Percentiles rank a stretch among this genome's conserved stretches.
Conservation (phyloP, 2,113 vertebrate genomes). For the Origma solitaria region DNA sequence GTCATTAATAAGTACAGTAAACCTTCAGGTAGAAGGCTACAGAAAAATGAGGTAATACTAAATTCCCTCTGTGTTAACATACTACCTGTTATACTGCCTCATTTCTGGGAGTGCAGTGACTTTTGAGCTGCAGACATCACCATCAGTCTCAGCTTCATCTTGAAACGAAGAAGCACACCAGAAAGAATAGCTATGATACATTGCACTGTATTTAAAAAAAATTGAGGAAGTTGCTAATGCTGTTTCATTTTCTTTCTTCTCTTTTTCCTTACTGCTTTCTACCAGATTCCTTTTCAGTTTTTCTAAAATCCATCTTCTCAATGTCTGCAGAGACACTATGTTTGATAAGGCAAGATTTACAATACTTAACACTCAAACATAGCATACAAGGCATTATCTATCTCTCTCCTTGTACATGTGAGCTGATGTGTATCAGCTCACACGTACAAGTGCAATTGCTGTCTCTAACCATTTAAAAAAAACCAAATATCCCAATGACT, state of each 20-base stretch:
- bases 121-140: neutral
- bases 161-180: neutral
- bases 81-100: neutral
- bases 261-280: neutral
- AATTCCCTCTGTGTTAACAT: neutral
- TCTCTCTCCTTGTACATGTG: neutral
- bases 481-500: neutral
- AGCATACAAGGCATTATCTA: neutral
- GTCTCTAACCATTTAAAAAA: neutral
- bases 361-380: neutral
- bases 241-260: neutral
- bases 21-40: neutral
- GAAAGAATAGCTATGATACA: neutral
- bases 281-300: neutral
- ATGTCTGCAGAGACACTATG: neutral
- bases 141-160: neutral
- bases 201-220: neutral
- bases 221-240: neutral
- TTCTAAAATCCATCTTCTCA: neutral
- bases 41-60: neutral
- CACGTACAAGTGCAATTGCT: accelerated
- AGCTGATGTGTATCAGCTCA: neutral
- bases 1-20: neutral
- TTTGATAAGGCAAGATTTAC: neutral
- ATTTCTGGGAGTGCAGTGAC: neutral